Base-by-base conservation (phyloP, 2,888 invertebrate species). In the Crioceris asparagi region DNA sequence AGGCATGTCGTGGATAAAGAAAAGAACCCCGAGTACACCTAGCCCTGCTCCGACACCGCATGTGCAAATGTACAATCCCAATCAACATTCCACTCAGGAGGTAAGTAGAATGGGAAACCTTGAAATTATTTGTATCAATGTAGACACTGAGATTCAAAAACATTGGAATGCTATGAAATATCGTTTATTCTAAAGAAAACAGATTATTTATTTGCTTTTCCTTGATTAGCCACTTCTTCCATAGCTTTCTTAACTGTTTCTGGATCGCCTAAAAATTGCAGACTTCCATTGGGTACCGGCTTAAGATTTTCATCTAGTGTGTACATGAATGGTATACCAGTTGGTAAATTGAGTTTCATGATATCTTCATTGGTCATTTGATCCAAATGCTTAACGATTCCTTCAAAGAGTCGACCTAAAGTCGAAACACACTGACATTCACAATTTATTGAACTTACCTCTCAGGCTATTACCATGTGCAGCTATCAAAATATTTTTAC, bases 401-500 rank as follows among this genome's bases (percentile, higher is more conserved):
- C 27, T 27, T 5, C 4, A 27, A 27, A n/a, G n/a, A n/a, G n/a
- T n/a, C n/a, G n/a, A n/a, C n/a, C n/a, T n/a, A n/a, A n/a, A n/a
- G n/a, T n/a, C n/a, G n/a, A n/a, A n/a, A n/a, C n/a, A n/a, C n/a
- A n/a, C n/a, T n/a, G n/a, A n/a, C n/a, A n/a, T n/a, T n/a, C n/a
- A n/a, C n/a, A n/a, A n/a, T n/a, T n/a, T n/a, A n/a, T n/a, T 21
- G 4, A 6, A 27, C 27, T 15, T 27, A 40, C 86, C 87, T 53
- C 88, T 69, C 25, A 87, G 72, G 56, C 86, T 85, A 62, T 88
- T 88, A 31, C 88, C 88, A 56, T 90, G 90, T 16, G 87, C 85
- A 18, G 83, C 86, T 41, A 90, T 81, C 33, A 90, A 72, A 35
- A 90, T 77, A 17, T 66, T 75, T 57, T 83, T 82, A 34, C 86